Base-by-base conservation (phyloP, 1,140 invertebrate species). In the Venustaconcha ellipsiformis region DNA sequence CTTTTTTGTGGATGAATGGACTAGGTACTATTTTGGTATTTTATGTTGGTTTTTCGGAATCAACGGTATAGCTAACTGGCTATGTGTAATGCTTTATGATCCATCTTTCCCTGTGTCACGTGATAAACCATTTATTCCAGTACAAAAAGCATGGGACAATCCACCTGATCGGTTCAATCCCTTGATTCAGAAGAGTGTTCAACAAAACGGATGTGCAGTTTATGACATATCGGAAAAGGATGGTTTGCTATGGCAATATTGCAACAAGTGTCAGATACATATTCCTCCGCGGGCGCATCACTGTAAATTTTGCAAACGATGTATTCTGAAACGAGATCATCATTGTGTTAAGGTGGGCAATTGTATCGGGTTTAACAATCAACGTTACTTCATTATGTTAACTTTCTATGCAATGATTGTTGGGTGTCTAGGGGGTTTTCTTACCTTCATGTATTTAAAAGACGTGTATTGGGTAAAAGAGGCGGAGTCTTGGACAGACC, bases 351-450 rank as follows among this genome's bases (percentile, higher is more conserved):
- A 23, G 62, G 30, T 30, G 1, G 62, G 62, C 62, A 30, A 23
- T 30, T 64, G 62, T 8, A 30, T 64, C 62, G 62, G 62, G 0
- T 30, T 23, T 64, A 23, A 64, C 18, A 64, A 64, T 30, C 62
- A 64, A 83, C 92, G 96, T 82, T 98, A 95, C 88, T 99, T 97
- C 86, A 90, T 96, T 3, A 92, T 94, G 82, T 95, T 97, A 84
- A 89, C 96, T 17, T 88, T 96, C n/a, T 94, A 97, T 88, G 75
- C 68, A 15, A 70, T 75, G 30, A 62, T 83, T n/a, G 70, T 69
- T 14, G 72, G 76, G 18, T 30, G 71, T 15, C 57, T 76, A 2
- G 80, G 78, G 4, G 78, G 72, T 12, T 80, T 76, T 70, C 67
- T 83, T 26, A 80, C 77, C n/a, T 67, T 70, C 23, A 66, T 68